Evolutionary conservation across 2,113 vertebrate species (phyloP).

Genomic region (Catharus minimus): DNA sequence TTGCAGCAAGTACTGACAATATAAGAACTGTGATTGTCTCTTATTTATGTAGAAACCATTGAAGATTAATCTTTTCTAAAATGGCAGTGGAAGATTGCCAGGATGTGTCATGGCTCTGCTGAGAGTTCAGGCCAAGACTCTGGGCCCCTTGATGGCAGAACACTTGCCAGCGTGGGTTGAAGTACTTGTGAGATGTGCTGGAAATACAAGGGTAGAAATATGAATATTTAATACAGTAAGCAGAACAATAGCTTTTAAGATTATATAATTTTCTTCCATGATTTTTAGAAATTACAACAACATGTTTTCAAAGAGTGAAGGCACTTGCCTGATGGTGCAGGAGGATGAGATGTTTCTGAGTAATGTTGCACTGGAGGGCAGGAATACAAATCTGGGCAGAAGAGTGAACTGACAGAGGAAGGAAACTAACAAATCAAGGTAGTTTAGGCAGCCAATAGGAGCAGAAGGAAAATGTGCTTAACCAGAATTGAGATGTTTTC

Average conservation of each 20-base stretch:
- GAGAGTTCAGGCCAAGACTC: background rate
- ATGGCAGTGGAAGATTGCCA: background rate
- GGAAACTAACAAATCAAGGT: background rate
- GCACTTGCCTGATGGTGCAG: background rate
- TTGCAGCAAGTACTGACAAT: background rate
- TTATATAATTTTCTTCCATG: background rate
- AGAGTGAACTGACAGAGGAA: background rate
- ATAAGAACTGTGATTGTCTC: background rate
- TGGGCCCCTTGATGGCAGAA: accelerated
- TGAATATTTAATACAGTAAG: background rate
- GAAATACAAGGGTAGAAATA: background rate
- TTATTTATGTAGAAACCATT: background rate
- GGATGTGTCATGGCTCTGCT: background rate
- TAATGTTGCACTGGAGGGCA: background rate
- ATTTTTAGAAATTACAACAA: background rate
- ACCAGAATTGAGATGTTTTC: background rate
- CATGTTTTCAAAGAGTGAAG: background rate
- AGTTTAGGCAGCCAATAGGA: background rate
- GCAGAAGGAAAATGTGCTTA: background rate
- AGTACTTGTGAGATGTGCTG: background rate
- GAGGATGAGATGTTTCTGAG: background rate
- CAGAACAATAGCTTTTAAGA: background rate
- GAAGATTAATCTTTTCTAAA: background rate
- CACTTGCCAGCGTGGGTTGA: background rate
- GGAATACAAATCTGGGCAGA: background rate